phyloP scores from a whole-genome alignment of 2,113 vertebrate species.

The Antennarius striatus region DNA sequence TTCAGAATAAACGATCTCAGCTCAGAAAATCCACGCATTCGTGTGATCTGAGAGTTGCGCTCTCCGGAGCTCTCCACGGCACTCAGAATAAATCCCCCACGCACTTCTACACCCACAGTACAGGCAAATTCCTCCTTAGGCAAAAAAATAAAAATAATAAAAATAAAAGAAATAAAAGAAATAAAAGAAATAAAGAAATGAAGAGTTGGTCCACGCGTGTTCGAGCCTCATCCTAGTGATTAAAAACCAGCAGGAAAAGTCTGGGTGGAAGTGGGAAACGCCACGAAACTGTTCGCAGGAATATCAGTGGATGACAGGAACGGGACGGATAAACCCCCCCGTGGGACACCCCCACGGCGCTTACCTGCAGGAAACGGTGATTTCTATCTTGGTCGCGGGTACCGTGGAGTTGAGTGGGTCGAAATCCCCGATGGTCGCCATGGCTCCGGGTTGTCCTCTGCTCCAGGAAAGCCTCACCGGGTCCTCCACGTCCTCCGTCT shows the following conservation, averaged over 20 bases:
- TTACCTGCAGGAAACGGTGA: conserved; percentile 94
- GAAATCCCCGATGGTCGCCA: conserved; percentile 89
- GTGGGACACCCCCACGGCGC: conserved; percentile 6
- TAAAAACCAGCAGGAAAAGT: conserved; percentile 11
- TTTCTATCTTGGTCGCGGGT: conserved; percentile 93
- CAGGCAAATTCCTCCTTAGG: conserved; percentile 34
- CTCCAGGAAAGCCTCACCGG: conserved; percentile 10
- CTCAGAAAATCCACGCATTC: too few relatives aligned
- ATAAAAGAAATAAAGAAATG: neutral
- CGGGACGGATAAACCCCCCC: too few relatives aligned
- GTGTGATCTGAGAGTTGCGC: conserved; percentile 1
- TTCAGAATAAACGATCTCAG: too few relatives aligned
- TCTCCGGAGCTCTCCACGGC: conserved; percentile 38
- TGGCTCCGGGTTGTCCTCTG: conserved; percentile 48
- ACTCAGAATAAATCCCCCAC: conserved; percentile 65
- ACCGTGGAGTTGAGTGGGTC: conserved; percentile 85
- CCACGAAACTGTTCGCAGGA: neutral
- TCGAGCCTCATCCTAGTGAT: conserved; percentile 4
- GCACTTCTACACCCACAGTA: conserved; percentile 60
- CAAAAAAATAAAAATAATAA: neutral
- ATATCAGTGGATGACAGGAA: neutral
- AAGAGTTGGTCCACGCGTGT: conserved; percentile 20
- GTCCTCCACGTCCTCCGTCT: neutral
- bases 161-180: neutral
- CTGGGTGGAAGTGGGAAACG: neutral